Conservation (phyloP, 1,140 invertebrate species). For the Coenobita brevimanus region DNA sequence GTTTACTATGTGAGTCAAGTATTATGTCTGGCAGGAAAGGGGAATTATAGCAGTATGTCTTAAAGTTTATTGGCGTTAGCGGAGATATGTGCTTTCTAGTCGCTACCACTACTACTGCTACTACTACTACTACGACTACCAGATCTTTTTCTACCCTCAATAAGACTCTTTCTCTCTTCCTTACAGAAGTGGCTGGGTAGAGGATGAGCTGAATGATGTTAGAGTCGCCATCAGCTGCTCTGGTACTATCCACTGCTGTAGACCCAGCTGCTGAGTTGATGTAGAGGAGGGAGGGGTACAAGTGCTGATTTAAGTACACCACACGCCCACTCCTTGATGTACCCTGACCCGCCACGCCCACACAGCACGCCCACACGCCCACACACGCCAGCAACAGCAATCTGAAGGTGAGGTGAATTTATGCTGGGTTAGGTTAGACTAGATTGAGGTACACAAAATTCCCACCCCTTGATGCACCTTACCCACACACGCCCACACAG, state of each 20-base stretch:
- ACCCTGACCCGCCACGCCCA: not conserved
- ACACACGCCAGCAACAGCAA: not conserved
- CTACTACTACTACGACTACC: no score
- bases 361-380: not conserved
- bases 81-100: no score
- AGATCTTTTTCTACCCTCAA: no score
- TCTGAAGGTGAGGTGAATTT: not conserved
- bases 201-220: constrained; percentile 61
- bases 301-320: constrained; percentile 21
- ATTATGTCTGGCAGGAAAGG: no score
- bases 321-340: not conserved
- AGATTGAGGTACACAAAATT: constrained; percentile 28
- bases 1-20: no score
- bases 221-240: not conserved
- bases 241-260: not conserved
- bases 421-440: no score
- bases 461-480: not conserved
- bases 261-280: constrained; percentile 36
- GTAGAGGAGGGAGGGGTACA: constrained; percentile 50
- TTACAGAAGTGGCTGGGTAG: constrained; percentile 37
- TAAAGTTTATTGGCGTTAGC: no score
- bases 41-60: no score
- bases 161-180: no score
- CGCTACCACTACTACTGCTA: no score
- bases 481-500: not conserved